Evolutionary conservation across 1,140 invertebrate species (phyloP).

Genomic region (Calosoma granatense): DNA sequence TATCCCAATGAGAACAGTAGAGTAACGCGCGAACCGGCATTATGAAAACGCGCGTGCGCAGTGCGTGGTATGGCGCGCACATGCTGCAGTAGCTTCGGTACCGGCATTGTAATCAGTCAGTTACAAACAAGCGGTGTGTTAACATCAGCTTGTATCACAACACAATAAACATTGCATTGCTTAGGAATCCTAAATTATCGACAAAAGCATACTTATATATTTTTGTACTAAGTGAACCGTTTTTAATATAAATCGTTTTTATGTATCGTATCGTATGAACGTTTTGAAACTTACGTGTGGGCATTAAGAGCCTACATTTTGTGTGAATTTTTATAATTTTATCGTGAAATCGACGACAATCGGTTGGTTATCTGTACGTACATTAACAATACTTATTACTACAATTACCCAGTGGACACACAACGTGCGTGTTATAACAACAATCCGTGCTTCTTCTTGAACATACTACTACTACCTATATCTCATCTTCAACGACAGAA

Average conservation of each 20-base stretch:
- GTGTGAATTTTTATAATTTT: constrained; percentile 1
- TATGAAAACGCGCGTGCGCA: constrained; percentile 6
- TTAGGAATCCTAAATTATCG: constrained; percentile 18
- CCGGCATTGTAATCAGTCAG: constrained; percentile 27
- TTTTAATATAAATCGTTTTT: constrained; percentile 30
- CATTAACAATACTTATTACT: neutral
- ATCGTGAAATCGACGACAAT: constrained; percentile 6
- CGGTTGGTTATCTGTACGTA: neutral
- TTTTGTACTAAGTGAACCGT: constrained; percentile 30
- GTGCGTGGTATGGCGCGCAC: constrained; percentile 23
- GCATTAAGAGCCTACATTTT: neutral
- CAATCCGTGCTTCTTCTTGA: neutral
- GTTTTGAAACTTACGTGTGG: neutral
- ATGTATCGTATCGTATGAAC: constrained; percentile 16
- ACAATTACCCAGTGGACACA: neutral
- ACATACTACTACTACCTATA: neutral
- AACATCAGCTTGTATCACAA: constrained; percentile 19
- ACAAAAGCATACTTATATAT: constrained; percentile 25
- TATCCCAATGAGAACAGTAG: neutral
- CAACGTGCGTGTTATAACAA: neutral
- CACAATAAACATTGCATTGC: constrained; percentile 17
- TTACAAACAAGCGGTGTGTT: constrained; percentile 28
- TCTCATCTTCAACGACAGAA: too few relatives aligned
- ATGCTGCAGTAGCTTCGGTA: constrained; percentile 22
- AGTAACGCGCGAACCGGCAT: constrained; percentile 19